phyloP scores from a whole-genome alignment of 37 sponge, comb jelly and placozoan species.

The Chondrilla cf. caribensis region DNA sequence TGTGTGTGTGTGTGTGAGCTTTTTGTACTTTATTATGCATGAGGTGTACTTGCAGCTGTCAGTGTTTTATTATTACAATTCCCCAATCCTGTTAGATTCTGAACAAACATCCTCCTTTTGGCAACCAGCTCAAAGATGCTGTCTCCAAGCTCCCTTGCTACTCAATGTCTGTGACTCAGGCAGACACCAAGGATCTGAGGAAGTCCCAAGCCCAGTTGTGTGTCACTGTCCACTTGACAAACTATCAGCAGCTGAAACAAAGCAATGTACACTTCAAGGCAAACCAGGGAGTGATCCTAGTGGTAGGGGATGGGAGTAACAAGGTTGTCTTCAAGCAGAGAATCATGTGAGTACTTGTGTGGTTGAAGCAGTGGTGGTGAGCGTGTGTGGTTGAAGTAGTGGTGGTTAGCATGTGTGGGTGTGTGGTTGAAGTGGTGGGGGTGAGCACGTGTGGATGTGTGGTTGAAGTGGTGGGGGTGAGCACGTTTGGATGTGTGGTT shows the following conservation, averaged over 20 bases:
- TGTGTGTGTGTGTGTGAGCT: too few species aligned
- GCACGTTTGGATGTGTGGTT: too few species aligned
- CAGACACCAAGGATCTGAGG: neutral
- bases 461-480: too few species aligned
- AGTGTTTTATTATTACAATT: too few species aligned
- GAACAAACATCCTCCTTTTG: conserved; percentile 94
- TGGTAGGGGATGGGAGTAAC: conserved; percentile 72
- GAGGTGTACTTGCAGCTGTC: too few species aligned
- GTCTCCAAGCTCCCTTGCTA: conserved; percentile 70
- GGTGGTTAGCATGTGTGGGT: too few species aligned
- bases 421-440: too few species aligned
- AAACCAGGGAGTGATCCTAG: conserved; percentile 38
- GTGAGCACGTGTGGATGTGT: too few species aligned
- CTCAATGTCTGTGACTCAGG: conserved; percentile 65
- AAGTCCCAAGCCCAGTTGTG: conserved; percentile 18
- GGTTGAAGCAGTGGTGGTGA: neutral
- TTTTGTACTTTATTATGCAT: too few species aligned
- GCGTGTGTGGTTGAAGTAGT: too few species aligned
- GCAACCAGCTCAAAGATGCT: conserved; percentile 83
- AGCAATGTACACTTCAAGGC: neutral
- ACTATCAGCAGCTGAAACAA: conserved; percentile 20
- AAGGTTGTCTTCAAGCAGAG: conserved; percentile 59
- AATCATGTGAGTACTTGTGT: conserved; percentile 45
- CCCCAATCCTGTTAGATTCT: conserved; percentile 74
- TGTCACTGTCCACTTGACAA: conserved; percentile 33